phyloP scores from a whole-genome alignment of 2,113 vertebrate genomes.

The Penelope pileata region DNA sequence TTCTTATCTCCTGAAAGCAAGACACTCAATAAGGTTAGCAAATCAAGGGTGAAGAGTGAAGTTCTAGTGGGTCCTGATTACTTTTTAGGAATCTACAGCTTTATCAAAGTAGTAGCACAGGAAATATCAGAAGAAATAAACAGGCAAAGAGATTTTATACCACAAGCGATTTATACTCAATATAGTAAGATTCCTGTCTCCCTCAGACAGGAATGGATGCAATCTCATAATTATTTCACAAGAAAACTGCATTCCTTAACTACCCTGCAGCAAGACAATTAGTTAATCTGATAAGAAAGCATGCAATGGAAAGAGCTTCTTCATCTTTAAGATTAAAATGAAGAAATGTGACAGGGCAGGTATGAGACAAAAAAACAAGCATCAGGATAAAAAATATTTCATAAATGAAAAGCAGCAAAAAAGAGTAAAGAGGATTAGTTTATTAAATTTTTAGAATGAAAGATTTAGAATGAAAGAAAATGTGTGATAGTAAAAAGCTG shows the following conservation, averaged over 20 bases:
- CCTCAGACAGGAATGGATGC: neutral
- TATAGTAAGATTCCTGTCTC: neutral
- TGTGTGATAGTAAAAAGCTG: neutral
- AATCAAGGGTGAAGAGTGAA: neutral
- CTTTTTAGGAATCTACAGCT: neutral
- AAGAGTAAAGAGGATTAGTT: neutral
- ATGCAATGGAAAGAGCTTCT: neutral
- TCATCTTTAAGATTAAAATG: neutral
- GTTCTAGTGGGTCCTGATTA: neutral
- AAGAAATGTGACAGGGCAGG: neutral
- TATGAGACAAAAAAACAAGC: neutral
- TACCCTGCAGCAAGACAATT: neutral
- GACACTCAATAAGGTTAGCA: rapidly evolving
- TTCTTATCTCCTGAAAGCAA: neutral
- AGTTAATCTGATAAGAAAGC: neutral
- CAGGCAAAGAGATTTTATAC: neutral
- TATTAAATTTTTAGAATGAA: neutral
- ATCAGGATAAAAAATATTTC: neutral
- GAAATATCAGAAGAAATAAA: neutral
- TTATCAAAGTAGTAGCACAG: neutral
- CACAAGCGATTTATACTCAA: neutral
- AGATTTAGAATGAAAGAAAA: too few species aligned
- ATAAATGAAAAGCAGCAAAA: neutral
- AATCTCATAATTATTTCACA: neutral
- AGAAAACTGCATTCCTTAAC: neutral